Percentiles rank a stretch among this genome's conserved stretches.
phyloP scores from a whole-genome alignment of 2,797 vertebrate species.

The Micrastur ruficollis region DNA sequence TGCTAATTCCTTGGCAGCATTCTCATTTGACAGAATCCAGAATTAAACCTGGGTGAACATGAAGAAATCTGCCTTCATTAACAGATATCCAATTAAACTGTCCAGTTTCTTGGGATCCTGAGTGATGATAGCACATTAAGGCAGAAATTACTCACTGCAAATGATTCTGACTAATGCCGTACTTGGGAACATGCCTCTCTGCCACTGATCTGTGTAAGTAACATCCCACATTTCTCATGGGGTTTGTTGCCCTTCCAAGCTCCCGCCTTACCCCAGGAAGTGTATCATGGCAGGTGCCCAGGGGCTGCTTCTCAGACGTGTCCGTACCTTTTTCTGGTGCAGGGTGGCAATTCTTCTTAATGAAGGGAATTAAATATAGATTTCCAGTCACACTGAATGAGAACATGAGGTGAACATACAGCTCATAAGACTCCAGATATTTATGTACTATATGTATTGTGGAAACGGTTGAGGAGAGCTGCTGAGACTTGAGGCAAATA shows the following conservation, averaged over 20 bases:
- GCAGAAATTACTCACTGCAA: not conserved
- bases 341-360: not conserved
- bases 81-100: constrained; percentile 28
- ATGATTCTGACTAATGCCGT: not conserved
- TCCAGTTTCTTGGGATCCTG: not conserved
- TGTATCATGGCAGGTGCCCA: not conserved
- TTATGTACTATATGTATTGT: fast-evolving
- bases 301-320: fast-evolving
- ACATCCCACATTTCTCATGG: not conserved
- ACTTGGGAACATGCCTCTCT: not conserved
- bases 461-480: not conserved
- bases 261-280: not conserved
- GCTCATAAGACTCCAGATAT: not conserved
- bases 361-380: not conserved
- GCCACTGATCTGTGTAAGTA: not conserved
- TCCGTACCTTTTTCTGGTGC: not conserved
- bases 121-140: not conserved
- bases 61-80: constrained; percentile 19
- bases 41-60: constrained; percentile 5
- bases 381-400: not conserved
- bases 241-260: not conserved
- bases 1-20: not conserved
- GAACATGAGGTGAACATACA: not conserved
- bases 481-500: not conserved
- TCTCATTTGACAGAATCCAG: not conserved